A percentile compares a stretch with the other conserved stretches of the same genome.
phyloP scores from a whole-genome alignment of 2,888 invertebrate genomes.

The Drosophila maculinotata region DNA sequence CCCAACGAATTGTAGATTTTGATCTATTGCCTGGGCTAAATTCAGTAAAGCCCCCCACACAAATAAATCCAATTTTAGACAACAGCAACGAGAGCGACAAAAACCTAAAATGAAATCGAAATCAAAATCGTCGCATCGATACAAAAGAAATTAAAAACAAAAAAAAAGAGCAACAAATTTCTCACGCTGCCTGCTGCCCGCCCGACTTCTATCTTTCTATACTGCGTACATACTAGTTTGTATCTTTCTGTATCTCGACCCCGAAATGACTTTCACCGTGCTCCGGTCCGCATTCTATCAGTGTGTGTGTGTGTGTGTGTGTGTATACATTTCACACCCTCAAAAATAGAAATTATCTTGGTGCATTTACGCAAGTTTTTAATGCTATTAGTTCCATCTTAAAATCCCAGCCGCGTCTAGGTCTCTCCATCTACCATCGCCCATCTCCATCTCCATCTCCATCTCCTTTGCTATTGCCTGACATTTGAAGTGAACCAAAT shows the following conservation, averaged over 20 bases:
- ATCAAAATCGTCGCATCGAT: constrained; percentile 68
- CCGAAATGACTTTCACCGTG: constrained; percentile 76
- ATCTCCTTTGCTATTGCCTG: constrained; percentile 49
- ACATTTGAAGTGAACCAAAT: constrained; percentile 79
- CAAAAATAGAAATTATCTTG: constrained; percentile 81
- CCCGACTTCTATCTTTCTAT: constrained; percentile 41
- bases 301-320: constrained; percentile 9
- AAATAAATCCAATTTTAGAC: constrained; percentile 63
- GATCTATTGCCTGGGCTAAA: constrained; percentile 67
- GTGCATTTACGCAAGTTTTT: constrained; percentile 80
- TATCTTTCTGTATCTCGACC: constrained; percentile 62
- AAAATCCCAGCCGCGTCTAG: constrained; percentile 56
- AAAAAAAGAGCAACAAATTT: constrained; percentile 79
- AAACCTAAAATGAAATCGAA: constrained; percentile 52
- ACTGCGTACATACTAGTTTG: constrained; percentile 34
- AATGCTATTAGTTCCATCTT: constrained; percentile 82
- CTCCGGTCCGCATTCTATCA: constrained; percentile 22
- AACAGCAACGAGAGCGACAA: constrained; percentile 44
- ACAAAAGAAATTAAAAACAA: constrained; percentile 77
- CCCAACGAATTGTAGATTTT: constrained; percentile 52
- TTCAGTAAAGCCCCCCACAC: constrained; percentile 34
- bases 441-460: constrained; percentile 17
- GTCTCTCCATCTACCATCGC: constrained; percentile 19
- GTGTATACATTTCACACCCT: constrained; percentile 78
- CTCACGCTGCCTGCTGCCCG: constrained; percentile 70